These are phyloP conservation scores for Ochropleura leucogaster DNA, from an alignment of 2,888 invertebrate genomes.

Conservation along the genomic window DNA sequence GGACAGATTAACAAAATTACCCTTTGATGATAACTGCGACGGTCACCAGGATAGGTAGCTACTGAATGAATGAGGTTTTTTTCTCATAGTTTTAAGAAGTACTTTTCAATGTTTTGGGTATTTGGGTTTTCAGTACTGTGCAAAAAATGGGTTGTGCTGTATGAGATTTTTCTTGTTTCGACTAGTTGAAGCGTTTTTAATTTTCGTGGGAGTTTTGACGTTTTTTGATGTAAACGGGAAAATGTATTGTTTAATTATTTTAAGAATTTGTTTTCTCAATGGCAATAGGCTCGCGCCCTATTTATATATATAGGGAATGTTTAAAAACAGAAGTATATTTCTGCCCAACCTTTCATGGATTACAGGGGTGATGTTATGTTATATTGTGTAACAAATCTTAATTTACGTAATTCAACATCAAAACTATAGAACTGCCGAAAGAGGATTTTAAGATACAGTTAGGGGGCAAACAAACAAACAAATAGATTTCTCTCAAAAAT, in stretches of 20 bases:
- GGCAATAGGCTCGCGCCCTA: too few relatives aligned
- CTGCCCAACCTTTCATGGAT: too few relatives aligned
- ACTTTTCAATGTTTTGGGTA: not conserved
- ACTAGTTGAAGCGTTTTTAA: not conserved
- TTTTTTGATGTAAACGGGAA: too few relatives aligned
- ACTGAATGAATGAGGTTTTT: slow-evolving; percentile 15
- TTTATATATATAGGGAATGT: too few relatives aligned
- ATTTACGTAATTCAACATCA: not conserved
- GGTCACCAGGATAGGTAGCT: not conserved
- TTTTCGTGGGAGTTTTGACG: not conserved
- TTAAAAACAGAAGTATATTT: too few relatives aligned
- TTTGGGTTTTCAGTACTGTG: slow-evolving; percentile 9
- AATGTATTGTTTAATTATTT: too few relatives aligned
- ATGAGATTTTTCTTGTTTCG: slow-evolving; percentile 9
- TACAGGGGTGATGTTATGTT: too few relatives aligned
- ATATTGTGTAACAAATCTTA: not conserved
- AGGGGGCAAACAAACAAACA: not conserved
- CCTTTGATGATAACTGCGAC: slow-evolving; percentile 26
- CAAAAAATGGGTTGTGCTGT: not conserved
- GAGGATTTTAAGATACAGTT: not conserved
- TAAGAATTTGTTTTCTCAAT: too few relatives aligned
- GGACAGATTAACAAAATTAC: slow-evolving; percentile 15
- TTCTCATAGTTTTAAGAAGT: not conserved
- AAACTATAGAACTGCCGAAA: not conserved
- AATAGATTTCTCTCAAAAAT: not conserved